A percentile compares a stretch with the other conserved stretches of the same genome.
These are phyloP conservation scores for Piaya cayana DNA, from an alignment of 2,113 vertebrate species.

Conservation along the genomic window DNA sequence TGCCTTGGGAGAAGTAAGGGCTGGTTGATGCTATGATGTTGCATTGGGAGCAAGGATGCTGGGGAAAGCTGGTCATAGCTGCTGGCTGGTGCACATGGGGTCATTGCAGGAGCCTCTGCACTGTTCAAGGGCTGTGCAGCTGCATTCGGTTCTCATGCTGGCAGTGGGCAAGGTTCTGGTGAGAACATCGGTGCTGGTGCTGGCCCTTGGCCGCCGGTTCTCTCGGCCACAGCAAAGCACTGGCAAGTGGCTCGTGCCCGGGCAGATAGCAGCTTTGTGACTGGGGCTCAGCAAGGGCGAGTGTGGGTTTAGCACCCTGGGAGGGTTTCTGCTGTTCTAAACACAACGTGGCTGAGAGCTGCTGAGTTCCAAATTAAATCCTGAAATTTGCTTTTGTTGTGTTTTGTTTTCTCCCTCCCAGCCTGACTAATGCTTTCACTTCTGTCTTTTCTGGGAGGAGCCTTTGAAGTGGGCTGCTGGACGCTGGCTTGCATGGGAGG, in stretches of 20 bases:
- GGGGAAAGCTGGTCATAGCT: not conserved
- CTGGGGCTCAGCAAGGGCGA: not conserved
- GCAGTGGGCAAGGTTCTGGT: not conserved
- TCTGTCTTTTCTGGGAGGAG: not conserved
- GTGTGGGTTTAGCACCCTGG: not conserved
- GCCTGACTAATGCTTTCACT: not conserved
- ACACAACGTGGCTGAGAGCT: not conserved
- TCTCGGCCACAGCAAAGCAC: rapidly evolving
- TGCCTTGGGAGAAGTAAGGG: not conserved
- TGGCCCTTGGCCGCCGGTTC: rapidly evolving
- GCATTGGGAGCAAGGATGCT: rapidly evolving
- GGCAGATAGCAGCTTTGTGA: not conserved
- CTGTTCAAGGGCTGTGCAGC: not conserved
- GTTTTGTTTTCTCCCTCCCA: not conserved
- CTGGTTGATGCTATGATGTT: not conserved
- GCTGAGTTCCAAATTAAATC: not conserved
- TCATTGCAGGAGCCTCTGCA: not conserved
- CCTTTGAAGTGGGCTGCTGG: not conserved
- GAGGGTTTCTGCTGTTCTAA: not conserved
- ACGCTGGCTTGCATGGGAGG: not conserved
- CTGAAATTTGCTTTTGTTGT: not conserved
- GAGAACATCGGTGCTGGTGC: not conserved
- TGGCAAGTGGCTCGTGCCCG: not conserved
- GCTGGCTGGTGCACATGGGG: not conserved
- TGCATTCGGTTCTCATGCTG: rapidly evolving